A percentile compares a stretch with the other conserved stretches of the same genome.
phyloP scores from a whole-genome alignment of 2,797 vertebrate genomes.

The Intellagama lesueurii region DNA sequence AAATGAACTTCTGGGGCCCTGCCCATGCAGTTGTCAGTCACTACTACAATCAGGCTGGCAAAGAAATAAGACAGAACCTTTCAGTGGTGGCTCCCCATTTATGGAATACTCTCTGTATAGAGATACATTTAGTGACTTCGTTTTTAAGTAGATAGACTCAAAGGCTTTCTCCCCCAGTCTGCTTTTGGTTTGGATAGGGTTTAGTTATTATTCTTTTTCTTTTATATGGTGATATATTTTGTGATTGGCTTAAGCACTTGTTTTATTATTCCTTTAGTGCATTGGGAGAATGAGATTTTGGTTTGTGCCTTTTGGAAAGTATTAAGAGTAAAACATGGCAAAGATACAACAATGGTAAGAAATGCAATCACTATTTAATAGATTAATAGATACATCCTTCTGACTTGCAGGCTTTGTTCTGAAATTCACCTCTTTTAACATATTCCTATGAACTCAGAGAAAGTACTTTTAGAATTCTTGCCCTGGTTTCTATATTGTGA shows the following conservation, averaged over 20 bases:
- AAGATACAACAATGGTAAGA: background rate
- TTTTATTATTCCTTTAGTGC: background rate
- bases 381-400: background rate
- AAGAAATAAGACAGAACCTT: background rate
- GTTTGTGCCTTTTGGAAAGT: background rate
- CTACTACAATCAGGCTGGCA: background rate
- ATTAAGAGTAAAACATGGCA: background rate
- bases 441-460: background rate
- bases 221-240: background rate
- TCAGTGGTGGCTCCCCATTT: background rate
- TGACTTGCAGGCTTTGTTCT: background rate
- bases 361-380: no score
- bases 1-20: background rate
- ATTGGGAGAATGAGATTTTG: background rate
- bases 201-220: background rate
- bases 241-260: background rate
- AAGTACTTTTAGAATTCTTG: background rate
- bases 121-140: background rate
- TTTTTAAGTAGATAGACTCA: background rate
- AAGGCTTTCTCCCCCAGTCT: background rate
- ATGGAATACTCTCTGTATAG: background rate
- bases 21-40: background rate
- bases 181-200: background rate
- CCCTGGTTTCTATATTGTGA: background rate
- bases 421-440: background rate